Evolutionary conservation across 2,113 vertebrate genomes (phyloP), one percentile per base, ranked within the genome.

Genomic region (Brevimyrus niger): DNA sequence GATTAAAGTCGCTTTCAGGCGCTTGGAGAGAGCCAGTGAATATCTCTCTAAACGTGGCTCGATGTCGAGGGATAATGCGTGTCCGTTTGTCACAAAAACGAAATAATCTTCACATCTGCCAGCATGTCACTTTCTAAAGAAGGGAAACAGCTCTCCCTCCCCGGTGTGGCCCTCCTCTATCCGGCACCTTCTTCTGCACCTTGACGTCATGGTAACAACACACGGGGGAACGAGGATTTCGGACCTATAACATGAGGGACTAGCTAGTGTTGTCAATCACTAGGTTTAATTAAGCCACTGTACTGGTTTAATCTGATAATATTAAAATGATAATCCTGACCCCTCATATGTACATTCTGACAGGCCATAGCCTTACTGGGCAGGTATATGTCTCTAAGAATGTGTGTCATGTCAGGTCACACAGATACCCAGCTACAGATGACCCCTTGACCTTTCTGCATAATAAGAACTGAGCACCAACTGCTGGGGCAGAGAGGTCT

Each of bases 1-100:
- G 93, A 94, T 95, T 95, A 93, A 95, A 93, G 90, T 65, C 91
- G 83, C 69, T 93, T 89, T 92, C 88, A 90, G 89, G 90, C 89
- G 92, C 87, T 87, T 35, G 17, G 86, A 61, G n/a, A 55, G 35
- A 87, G 53, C 48, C 8, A 10, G 53, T 21, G 50, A 87, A 50
- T 80, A 31, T 91, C 58, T 88, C 90, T 90, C 93, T 90, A 91
- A 58, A 42, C 19, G 86, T 1, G 4, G 27, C 86, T 87, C 53
- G 7, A 58, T 19, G 86, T 87, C 21, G 50, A 31, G 19, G 87
- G 87, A 55, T 53, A 87, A 87, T 19, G 85, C 27, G 48, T 13
- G 85, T 31, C 23, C 38, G 85, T 53, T 87, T 27, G 27, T 87
- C 50, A 38, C 31, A 4, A 27, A 35, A 50, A 55, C 7, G n/a